Conservation (phyloP, 2,797 vertebrate species). For the Mus caroli region DNA sequence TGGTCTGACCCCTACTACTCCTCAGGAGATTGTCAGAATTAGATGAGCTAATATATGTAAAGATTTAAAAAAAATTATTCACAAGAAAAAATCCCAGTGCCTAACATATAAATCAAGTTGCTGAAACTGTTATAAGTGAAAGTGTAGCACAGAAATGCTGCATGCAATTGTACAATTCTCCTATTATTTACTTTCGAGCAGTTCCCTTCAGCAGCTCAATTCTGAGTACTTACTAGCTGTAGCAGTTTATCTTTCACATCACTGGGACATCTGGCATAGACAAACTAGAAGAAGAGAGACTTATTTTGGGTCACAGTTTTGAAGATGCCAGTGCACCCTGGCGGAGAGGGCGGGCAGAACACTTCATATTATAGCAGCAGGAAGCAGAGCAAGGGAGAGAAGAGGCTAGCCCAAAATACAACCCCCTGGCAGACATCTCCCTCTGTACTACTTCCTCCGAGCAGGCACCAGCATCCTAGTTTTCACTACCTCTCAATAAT, state of each 20-base stretch:
- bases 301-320: not conserved
- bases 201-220: not conserved
- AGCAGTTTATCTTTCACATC: not conserved
- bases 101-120: not conserved
- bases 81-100: not conserved
- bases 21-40: not conserved
- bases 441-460: not conserved
- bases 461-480: not conserved
- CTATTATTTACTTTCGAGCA: not conserved
- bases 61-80: not conserved
- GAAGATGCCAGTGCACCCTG: not conserved
- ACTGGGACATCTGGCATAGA: not conserved
- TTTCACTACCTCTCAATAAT: slow-evolving; percentile 1
- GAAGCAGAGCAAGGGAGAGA: not conserved
- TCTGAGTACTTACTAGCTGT: not conserved
- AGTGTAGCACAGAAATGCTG: not conserved
- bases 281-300: not conserved
- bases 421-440: not conserved
- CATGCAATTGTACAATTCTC: not conserved
- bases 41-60: not conserved
- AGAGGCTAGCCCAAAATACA: not conserved
- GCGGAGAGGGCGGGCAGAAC: not conserved
- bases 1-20: not conserved
- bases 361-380: not conserved
- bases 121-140: not conserved